These are phyloP conservation scores for Cyrtodaria siliqua DNA, from an alignment of 2,888 invertebrate genomes.

Conservation along the genomic window DNA sequence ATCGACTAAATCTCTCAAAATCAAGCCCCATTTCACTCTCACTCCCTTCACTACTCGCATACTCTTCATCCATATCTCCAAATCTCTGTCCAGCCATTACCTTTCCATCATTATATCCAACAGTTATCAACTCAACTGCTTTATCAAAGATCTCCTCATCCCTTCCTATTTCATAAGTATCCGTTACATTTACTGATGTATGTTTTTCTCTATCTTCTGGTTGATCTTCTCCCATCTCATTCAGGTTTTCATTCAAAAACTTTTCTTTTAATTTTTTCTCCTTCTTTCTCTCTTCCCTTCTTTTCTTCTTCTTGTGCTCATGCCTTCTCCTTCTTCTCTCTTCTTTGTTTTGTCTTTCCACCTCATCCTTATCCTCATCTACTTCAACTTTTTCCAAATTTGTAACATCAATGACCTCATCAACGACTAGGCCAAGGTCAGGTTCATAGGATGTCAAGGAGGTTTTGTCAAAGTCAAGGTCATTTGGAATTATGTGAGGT, in stretches of 20 bases:
- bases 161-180: conserved; percentile 2
- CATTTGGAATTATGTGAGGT: conserved; percentile 29
- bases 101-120: neutral
- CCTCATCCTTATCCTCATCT: conserved; percentile 10
- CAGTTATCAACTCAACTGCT: neutral
- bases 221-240: neutral
- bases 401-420: conserved; percentile 51
- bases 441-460: conserved; percentile 59
- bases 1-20: neutral
- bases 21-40: neutral
- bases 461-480: conserved; percentile 17
- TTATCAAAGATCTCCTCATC: conserved; percentile 9
- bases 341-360: conserved; percentile 15
- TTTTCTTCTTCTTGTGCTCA: conserved; percentile 31
- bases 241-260: neutral
- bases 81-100: too few relatives aligned
- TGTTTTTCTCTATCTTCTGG: neutral
- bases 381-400: conserved; percentile 36
- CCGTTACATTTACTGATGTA: neutral
- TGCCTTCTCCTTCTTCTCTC: conserved; percentile 37
- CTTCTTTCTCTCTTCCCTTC: conserved; percentile 3
- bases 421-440: conserved; percentile 53
- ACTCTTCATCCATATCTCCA: neutral
- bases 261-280: conserved; percentile 1
- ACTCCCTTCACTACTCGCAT: neutral